Percentiles rank a stretch among this genome's conserved stretches.
Conservation (phyloP, 2,113 vertebrate species). For the Trochalopteron elliotii region DNA sequence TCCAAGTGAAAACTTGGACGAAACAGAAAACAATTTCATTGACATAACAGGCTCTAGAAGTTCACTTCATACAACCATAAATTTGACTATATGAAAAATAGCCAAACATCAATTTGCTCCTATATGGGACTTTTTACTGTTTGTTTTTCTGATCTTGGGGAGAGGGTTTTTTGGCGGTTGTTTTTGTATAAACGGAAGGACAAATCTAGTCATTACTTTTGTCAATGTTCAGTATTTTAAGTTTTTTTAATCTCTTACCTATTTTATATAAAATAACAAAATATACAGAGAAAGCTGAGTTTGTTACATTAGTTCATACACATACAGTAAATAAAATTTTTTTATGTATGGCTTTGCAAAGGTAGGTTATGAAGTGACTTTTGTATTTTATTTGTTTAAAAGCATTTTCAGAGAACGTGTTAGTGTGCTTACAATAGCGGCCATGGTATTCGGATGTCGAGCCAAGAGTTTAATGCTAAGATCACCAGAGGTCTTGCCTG, state of each 20-base stretch:
- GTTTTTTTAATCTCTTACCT: constrained; percentile 76
- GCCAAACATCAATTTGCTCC: constrained; percentile 69
- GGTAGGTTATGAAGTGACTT: constrained; percentile 86
- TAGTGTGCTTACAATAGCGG: constrained; percentile 91
- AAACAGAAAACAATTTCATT: constrained; percentile 69
- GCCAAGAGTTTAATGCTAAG: constrained; percentile 87
- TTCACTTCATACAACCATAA: constrained; percentile 68
- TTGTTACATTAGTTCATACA: constrained; percentile 89
- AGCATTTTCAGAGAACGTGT: constrained; percentile 92
- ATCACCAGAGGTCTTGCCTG: constrained; percentile 79
- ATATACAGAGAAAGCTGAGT: constrained; percentile 88
- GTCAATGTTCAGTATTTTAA: constrained; percentile 71
- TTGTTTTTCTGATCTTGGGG: not conserved
- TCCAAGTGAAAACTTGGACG: constrained; percentile 69
- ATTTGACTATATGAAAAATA: constrained; percentile 79
- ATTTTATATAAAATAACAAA: constrained; percentile 94
- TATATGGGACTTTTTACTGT: constrained; percentile 5
- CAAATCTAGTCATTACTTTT: constrained; percentile 66
- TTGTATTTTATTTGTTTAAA: constrained; percentile 86
- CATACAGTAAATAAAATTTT: constrained; percentile 80
- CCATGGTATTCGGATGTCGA: constrained; percentile 89
- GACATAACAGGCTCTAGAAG: constrained; percentile 70
- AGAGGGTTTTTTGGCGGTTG: constrained; percentile 27
- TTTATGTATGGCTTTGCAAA: constrained; percentile 97
- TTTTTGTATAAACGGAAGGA: constrained; percentile 65